phyloP scores from a whole-genome alignment of 2,113 vertebrate genomes.

The Delphinus delphis region DNA sequence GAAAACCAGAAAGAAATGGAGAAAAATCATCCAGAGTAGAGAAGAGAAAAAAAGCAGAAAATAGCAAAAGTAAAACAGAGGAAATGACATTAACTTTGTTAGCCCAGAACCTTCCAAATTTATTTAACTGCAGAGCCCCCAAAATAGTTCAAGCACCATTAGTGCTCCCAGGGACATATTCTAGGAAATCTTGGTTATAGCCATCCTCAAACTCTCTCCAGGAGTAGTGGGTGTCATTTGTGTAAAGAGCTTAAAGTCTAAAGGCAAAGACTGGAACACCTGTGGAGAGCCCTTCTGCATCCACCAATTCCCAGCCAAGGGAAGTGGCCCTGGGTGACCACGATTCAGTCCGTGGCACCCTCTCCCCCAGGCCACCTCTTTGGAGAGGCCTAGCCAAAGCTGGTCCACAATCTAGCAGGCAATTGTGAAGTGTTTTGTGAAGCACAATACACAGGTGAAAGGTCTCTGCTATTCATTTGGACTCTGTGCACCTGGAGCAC shows the following conservation, averaged over 20 bases:
- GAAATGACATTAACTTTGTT: not conserved
- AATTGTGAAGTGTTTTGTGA: not conserved
- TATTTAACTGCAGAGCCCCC: not conserved
- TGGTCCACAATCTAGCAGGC: not conserved
- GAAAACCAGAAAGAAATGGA: not conserved
- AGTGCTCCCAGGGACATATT: not conserved
- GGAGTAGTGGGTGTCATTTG: not conserved
- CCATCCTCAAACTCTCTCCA: not conserved
- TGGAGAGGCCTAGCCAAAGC: not conserved
- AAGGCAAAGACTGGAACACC: not conserved
- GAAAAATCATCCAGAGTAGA: not conserved
- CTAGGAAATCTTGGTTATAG: not conserved
- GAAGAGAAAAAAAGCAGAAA: not conserved
- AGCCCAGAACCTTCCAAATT: not conserved
- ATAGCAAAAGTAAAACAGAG: not conserved
- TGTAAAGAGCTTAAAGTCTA: not conserved
- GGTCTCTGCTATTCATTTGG: not conserved
- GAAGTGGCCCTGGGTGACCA: not conserved
- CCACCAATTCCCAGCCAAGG: not conserved
- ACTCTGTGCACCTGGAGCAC: not conserved
- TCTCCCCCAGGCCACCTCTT: not conserved
- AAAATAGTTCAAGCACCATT: not conserved
- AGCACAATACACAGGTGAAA: not conserved
- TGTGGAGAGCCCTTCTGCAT: too few species aligned
- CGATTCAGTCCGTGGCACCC: rapidly evolving